Conservation (phyloP, 2,113 vertebrate species). For the Atrichornis clamosus region DNA sequence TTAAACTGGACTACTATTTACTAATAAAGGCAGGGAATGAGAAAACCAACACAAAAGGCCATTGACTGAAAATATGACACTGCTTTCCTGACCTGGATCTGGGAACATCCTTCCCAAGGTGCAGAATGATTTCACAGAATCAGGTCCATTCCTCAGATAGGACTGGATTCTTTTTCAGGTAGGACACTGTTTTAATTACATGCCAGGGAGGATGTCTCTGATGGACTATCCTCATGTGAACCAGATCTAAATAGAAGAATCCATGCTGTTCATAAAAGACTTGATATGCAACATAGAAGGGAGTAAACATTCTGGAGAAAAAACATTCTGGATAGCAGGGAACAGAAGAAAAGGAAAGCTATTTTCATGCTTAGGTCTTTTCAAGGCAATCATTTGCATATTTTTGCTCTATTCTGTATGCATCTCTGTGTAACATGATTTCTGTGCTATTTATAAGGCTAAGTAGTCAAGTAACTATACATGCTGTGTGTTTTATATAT, state of each 20-base stretch:
- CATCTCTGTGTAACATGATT: not conserved
- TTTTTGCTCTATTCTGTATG: not conserved
- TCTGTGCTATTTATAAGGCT: not conserved
- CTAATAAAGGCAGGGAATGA: not conserved
- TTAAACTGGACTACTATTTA: not conserved
- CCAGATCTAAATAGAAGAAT: not conserved
- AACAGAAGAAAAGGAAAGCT: not conserved
- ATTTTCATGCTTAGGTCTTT: not conserved
- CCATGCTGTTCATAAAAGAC: not conserved
- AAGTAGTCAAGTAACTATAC: not conserved
- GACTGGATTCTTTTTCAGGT: not conserved
- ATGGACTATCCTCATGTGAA: conserved; percentile 15
- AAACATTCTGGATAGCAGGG: not conserved
- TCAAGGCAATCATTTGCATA: not conserved
- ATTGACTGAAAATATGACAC: not conserved
- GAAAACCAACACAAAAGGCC: not conserved
- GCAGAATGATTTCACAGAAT: not conserved
- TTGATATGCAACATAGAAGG: not conserved
- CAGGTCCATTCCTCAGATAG: not conserved
- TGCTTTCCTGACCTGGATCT: not conserved
- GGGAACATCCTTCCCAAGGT: not conserved
- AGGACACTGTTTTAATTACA: conserved; percentile 1
- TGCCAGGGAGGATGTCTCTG: conserved; percentile 22
- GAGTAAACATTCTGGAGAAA: not conserved
- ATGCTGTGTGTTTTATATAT: not conserved